phyloP scores from a whole-genome alignment of 2,888 invertebrate genomes.

The Amphipoea oculea region DNA sequence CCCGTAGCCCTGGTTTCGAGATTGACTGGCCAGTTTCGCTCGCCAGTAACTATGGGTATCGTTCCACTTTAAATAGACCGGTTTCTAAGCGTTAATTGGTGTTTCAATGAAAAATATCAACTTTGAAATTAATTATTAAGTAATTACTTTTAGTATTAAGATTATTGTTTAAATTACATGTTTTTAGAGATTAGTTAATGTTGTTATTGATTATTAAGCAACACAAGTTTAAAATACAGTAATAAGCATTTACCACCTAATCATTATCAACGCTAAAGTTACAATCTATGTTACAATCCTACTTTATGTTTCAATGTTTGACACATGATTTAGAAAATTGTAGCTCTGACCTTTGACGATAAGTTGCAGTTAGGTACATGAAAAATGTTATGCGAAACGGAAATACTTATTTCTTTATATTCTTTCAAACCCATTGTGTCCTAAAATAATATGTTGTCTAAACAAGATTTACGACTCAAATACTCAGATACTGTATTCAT shows the following conservation, averaged over 20 bases:
- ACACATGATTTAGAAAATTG: background rate
- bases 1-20: constrained; percentile 60
- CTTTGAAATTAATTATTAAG: constrained; percentile 19
- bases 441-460: no score
- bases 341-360: background rate
- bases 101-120: constrained; percentile 46
- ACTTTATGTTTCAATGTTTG: background rate
- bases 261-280: background rate
- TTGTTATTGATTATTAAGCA: background rate
- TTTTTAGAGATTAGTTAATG: constrained; percentile 7
- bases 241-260: background rate
- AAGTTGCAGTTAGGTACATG: background rate
- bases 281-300: background rate
- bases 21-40: constrained; percentile 54
- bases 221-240: background rate
- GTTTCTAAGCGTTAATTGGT: constrained; percentile 54
- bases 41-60: constrained; percentile 47
- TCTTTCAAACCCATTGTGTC: background rate
- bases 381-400: background rate
- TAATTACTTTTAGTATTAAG: background rate
- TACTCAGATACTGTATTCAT: no score
- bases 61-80: constrained; percentile 58
- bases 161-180: background rate
- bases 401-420: background rate
- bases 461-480: constrained; percentile 10